Base-by-base conservation (phyloP, 1,140 invertebrate species). In the Proctacanthus coquilletti region DNA sequence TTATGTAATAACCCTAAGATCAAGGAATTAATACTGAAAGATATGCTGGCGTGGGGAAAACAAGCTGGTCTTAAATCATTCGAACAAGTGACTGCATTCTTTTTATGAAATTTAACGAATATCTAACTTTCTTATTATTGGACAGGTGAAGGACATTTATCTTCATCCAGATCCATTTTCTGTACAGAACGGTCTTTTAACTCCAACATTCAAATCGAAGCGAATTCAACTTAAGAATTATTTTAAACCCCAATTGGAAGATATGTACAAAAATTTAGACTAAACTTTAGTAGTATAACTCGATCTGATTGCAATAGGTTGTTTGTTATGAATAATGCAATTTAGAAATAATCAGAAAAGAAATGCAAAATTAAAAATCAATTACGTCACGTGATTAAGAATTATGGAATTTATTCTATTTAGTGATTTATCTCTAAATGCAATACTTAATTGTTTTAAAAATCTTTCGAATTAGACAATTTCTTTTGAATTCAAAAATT, bases 151-250 rank as follows among this genome's bases (percentile, higher is more conserved):
- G 66, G 89, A 94, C 60, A 83, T 97, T 44, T 86, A 92, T 62
- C 63, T 98, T 18, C 84, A 89, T 64, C 78, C 86, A 4, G 86
- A 95, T 63, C 80, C 80, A 33, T 98, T 98, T 66, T 89, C 89
- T 25, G 78, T 96, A 36, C 91, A 97, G 66, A 98, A 98, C 64
- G 89, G 86, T 41, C 73, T 98, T 13, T 65, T 98, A 18, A 98
- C 95, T 23, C 94, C 95, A 23, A 97, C 93, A 29, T 70, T 98
- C 55, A 98, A 98, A 65, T 78, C 84, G 41, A 96, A 95, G 67
- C 70, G 91, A 60, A 82, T 84, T 31, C 80, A 92, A 59, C 71
- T 94, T 38, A 84, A 80, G 58, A 83, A 75, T 36, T 85, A 86
- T 51, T 94, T 92, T 63, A 86, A 86, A 52, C 80, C 83, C 9